Conservation (phyloP, 1,140 invertebrate genomes). For the Drosophila paulistorum region DNA sequence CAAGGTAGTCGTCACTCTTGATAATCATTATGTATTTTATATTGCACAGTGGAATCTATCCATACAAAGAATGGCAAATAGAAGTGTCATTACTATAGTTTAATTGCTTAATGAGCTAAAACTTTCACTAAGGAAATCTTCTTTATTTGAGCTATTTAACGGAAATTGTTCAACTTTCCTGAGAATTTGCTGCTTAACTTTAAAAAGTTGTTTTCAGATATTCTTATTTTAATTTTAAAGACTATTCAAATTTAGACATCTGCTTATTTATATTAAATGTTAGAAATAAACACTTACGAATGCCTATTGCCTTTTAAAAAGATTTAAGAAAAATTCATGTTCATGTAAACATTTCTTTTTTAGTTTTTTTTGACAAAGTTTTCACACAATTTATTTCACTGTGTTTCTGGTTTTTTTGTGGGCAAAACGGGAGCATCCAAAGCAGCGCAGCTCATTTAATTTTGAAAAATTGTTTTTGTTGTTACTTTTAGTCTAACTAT, state of each 20-base stretch:
- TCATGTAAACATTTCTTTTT: too few relatives aligned
- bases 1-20: conserved; percentile 65
- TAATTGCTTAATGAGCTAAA: background rate
- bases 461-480: conserved; percentile 29
- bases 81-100: background rate
- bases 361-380: background rate
- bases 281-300: too few relatives aligned
- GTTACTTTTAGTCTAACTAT: conserved; percentile 22
- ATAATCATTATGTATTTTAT: conserved; percentile 62
- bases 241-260: too few relatives aligned
- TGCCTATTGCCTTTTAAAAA: too few relatives aligned
- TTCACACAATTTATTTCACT: conserved; percentile 13
- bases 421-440: conserved; percentile 33
- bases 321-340: too few relatives aligned
- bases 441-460: conserved; percentile 40
- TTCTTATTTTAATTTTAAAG: too few relatives aligned
- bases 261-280: too few relatives aligned
- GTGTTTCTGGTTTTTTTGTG: conserved; percentile 6
- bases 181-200: too few relatives aligned
- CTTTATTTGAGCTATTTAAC: too few relatives aligned
- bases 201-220: too few relatives aligned
- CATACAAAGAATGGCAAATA: background rate
- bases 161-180: too few relatives aligned
- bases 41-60: conserved; percentile 19
- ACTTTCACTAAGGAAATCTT: too few relatives aligned